Evolutionary conservation across 2,888 invertebrate species (phyloP).

Genomic region (Leucophenga montana): DNA sequence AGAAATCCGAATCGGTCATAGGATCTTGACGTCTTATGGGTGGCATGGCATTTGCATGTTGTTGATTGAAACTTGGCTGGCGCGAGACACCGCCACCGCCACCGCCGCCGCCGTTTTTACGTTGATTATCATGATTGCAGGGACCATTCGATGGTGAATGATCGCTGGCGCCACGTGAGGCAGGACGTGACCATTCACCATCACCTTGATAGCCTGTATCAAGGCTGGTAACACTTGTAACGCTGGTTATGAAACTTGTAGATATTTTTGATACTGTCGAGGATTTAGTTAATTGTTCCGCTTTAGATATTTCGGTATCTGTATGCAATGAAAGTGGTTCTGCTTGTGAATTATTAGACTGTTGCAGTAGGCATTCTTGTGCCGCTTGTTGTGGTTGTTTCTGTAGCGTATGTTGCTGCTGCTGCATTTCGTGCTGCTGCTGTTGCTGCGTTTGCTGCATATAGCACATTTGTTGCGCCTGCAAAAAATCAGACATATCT

Average conservation of each 20-base stretch:
- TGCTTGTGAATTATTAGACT: slow-evolving; percentile 33
- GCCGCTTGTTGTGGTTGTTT: slow-evolving; percentile 37
- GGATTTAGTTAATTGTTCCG: slow-evolving; percentile 75
- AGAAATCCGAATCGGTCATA: slow-evolving; percentile 94
- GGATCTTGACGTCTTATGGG: slow-evolving; percentile 84
- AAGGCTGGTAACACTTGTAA: slow-evolving; percentile 91
- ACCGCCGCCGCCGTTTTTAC: slow-evolving; percentile 51
- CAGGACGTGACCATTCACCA: slow-evolving; percentile 90
- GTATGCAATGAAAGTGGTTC: slow-evolving; percentile 47
- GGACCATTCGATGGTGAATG: slow-evolving; percentile 79
- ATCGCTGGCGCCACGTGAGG: slow-evolving; percentile 84
- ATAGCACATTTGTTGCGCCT: slow-evolving; percentile 63
- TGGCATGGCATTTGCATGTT: slow-evolving; percentile 70
- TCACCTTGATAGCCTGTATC: slow-evolving; percentile 96
- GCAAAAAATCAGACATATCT: slow-evolving; percentile 74
- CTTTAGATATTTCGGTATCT: slow-evolving; percentile 68
- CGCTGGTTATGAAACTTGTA: slow-evolving; percentile 87
- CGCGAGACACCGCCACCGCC: slow-evolving; percentile 68
- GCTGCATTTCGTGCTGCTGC: slow-evolving; percentile 30
- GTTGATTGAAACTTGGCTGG: slow-evolving; percentile 73
- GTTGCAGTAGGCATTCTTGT: slow-evolving; percentile 34
- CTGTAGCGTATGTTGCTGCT: slow-evolving; percentile 31
- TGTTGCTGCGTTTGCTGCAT: slow-evolving; percentile 28
- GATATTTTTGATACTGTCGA: slow-evolving; percentile 79
- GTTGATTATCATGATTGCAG: slow-evolving; percentile 48